Evolutionary conservation across 2,888 invertebrate species (phyloP).

Genomic region (Macaria notata): DNA sequence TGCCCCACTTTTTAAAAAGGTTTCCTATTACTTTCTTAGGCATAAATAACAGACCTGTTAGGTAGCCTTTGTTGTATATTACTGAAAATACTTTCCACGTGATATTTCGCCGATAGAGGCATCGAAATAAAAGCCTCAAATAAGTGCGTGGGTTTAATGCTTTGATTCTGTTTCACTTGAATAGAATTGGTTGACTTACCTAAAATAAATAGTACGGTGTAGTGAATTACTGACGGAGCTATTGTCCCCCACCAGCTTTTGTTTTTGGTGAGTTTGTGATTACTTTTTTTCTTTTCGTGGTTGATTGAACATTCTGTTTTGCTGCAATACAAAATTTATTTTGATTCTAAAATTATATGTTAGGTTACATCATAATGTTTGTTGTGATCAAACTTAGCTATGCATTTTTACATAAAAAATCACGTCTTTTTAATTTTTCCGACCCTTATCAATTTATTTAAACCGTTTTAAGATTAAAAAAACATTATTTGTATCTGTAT

Average conservation of each 20-base stretch:
- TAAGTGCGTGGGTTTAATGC: too few species aligned
- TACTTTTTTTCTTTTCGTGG: slow-evolving; percentile 17
- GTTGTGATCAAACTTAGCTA: too few species aligned
- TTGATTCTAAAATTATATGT: too few species aligned
- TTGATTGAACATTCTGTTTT: slow-evolving; percentile 5
- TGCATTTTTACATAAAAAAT: too few species aligned
- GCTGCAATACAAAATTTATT: slow-evolving; percentile 10
- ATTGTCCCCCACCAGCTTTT: slow-evolving; percentile 31
- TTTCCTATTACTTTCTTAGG: slow-evolving; percentile 7
- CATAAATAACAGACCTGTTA: slow-evolving; percentile 6
- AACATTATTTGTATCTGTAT: too few species aligned
- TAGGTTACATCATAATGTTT: too few species aligned
- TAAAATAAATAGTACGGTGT: slow-evolving; percentile 39
- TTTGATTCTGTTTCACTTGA: too few species aligned
- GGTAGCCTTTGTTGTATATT: background rate
- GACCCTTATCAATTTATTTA: too few species aligned
- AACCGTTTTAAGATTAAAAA: background rate
- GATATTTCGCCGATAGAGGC: too few species aligned
- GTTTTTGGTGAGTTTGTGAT: slow-evolving; percentile 29
- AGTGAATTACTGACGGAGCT: slow-evolving; percentile 38
- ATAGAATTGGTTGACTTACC: slow-evolving; percentile 41
- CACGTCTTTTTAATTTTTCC: too few species aligned
- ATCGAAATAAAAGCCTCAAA: too few species aligned
- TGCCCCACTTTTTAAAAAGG: slow-evolving; percentile 16
- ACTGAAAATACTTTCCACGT: too few species aligned